These are phyloP conservation scores for Colaptes auratus DNA, from an alignment of 2,113 vertebrate genomes.

Conservation along the genomic window DNA sequence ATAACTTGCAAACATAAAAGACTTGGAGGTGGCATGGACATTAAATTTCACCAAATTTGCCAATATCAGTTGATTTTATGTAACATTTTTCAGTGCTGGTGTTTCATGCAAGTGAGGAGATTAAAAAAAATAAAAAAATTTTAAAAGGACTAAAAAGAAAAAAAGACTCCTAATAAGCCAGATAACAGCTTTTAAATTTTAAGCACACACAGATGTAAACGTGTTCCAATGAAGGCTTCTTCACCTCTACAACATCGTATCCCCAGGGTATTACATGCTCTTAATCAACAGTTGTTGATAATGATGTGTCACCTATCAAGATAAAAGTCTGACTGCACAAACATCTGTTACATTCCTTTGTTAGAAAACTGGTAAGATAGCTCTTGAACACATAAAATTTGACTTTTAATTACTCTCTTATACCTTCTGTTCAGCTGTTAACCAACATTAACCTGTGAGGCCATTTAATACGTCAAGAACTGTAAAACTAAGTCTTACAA, in stretches of 20 bases:
- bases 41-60: not conserved
- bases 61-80: not conserved
- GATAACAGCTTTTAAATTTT: conserved; percentile 31
- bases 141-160: not conserved
- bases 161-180: not conserved
- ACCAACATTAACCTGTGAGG: not conserved
- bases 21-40: not conserved
- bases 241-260: not conserved
- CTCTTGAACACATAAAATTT: conserved; percentile 30
- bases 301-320: conserved; percentile 53
- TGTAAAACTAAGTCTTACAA: not conserved
- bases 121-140: not conserved
- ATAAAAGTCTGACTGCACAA: conserved; percentile 54
- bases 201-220: not conserved
- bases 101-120: not conserved
- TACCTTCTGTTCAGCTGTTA: conserved; percentile 20
- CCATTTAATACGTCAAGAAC: not conserved
- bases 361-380: conserved; percentile 30
- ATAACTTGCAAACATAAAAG: not conserved
- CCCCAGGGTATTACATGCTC: conserved; percentile 17
- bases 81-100: not conserved
- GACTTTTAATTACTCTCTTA: conserved; percentile 53
- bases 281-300: conserved; percentile 60
- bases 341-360: conserved; percentile 53
- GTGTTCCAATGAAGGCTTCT: conserved; percentile 17